Conservation (phyloP, 1,140 invertebrate genomes). For the Cephus cinctus region DNA sequence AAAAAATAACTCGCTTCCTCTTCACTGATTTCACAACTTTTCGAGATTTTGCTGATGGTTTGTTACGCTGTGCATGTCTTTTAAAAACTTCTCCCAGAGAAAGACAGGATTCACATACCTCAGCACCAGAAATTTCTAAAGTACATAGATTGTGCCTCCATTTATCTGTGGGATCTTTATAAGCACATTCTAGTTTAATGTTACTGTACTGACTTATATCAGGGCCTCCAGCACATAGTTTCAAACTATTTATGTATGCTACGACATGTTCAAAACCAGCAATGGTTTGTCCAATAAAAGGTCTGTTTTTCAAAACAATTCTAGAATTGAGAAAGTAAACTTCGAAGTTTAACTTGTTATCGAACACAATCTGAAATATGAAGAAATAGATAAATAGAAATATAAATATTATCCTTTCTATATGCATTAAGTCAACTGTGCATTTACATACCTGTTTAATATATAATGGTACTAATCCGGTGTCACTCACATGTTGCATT, state of each 20-base stretch:
- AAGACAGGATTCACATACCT: conserved; percentile 20
- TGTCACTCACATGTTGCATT: conserved; percentile 9
- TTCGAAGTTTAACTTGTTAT: conserved; percentile 24
- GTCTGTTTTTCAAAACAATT: conserved; percentile 18
- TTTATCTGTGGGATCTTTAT: conserved; percentile 21
- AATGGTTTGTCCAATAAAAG: conserved; percentile 11
- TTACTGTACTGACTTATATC: conserved; percentile 14
- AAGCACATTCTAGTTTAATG: conserved; percentile 25
- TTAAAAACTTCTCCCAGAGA: conserved; percentile 21
- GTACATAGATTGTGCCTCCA: conserved; percentile 29
- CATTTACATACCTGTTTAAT: conserved; percentile 22
- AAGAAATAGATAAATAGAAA: conserved; percentile 8
- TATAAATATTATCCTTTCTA: not conserved
- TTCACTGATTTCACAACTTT: conserved; percentile 1
- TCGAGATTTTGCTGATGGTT: conserved; percentile 12
- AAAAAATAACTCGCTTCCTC: conserved; percentile 12
- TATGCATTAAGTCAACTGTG: not conserved
- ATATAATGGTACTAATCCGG: conserved; percentile 20
- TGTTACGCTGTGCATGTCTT: conserved; percentile 13
- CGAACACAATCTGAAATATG: conserved; percentile 28
- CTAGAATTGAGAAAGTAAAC: conserved; percentile 19
- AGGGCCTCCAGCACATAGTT: conserved; percentile 25
- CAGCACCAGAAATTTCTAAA: conserved; percentile 13
- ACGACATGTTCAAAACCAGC: conserved; percentile 18
- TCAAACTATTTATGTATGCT: conserved; percentile 19